Conservation (phyloP, 2,113 vertebrate genomes). For the Channa argus region DNA sequence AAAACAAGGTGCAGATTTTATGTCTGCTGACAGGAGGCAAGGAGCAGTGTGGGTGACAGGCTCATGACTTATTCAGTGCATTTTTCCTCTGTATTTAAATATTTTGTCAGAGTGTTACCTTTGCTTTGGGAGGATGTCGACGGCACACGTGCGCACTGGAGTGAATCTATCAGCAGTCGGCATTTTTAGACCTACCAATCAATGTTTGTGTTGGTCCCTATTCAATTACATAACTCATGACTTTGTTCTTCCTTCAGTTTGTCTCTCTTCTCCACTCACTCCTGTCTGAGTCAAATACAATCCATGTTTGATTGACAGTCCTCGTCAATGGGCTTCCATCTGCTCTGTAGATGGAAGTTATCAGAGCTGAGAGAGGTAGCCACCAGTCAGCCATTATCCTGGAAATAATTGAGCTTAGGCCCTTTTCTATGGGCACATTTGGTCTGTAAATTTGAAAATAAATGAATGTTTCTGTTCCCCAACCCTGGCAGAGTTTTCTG, state of each 20-base stretch:
- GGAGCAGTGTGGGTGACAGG: slow-evolving; percentile 3
- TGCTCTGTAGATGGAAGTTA: background rate
- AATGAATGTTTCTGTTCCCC: background rate
- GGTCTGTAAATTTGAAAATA: background rate
- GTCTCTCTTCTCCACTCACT: background rate
- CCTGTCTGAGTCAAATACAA: background rate
- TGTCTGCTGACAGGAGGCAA: background rate
- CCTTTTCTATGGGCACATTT: background rate
- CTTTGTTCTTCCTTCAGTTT: background rate
- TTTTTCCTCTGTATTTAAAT: background rate
- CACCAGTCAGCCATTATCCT: background rate
- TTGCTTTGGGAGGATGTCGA: background rate
- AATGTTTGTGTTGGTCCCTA: background rate
- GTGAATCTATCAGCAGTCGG: background rate
- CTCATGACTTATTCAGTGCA: slow-evolving; percentile 9
- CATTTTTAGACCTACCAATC: background rate
- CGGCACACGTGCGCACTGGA: background rate
- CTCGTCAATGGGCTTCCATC: background rate
- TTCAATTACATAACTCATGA: background rate
- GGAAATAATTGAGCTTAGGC: background rate
- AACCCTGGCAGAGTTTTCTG: background rate
- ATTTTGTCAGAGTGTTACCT: slow-evolving; percentile 5
- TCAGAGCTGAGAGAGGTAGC: background rate
- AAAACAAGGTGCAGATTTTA: slow-evolving; percentile 17
- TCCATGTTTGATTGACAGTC: background rate